Conservation (phyloP, 2,113 vertebrate species). For the Meleagris gallopavo region DNA sequence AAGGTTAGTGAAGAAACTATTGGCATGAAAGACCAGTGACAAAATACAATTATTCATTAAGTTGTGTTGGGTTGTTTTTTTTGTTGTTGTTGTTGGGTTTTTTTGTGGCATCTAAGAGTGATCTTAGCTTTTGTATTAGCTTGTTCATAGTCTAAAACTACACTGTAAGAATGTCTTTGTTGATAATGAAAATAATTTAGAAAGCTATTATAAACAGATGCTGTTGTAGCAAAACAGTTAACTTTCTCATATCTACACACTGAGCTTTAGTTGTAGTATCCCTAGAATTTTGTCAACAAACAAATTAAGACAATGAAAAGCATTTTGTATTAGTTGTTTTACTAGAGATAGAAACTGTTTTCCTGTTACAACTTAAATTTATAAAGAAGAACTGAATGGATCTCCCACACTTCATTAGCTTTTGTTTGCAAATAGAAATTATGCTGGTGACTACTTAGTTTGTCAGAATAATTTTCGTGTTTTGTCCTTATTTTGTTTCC, state of each 20-base stretch:
- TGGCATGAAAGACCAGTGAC: neutral
- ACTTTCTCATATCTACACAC: neutral
- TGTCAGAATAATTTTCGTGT: neutral
- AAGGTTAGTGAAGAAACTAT: neutral
- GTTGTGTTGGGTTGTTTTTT: neutral
- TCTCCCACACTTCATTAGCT: accelerated
- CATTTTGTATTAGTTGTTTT: neutral
- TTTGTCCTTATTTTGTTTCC: neutral
- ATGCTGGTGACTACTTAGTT: neutral
- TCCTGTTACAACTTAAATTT: neutral
- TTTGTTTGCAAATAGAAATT: neutral
- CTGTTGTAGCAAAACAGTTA: neutral
- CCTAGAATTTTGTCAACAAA: neutral
- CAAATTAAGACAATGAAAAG: neutral
- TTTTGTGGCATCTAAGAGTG: neutral
- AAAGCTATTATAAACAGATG: neutral
- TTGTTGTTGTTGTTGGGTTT: neutral
- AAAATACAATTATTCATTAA: neutral
- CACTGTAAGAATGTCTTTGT: neutral
- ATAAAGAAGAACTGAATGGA: neutral
- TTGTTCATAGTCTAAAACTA: neutral
- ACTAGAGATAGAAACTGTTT: neutral
- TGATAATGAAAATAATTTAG: neutral
- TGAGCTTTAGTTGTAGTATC: neutral
- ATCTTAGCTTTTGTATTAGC: neutral